These are phyloP conservation scores for Rhipidura dahli DNA, from an alignment of 2,113 vertebrate genomes.

Conservation along the genomic window DNA sequence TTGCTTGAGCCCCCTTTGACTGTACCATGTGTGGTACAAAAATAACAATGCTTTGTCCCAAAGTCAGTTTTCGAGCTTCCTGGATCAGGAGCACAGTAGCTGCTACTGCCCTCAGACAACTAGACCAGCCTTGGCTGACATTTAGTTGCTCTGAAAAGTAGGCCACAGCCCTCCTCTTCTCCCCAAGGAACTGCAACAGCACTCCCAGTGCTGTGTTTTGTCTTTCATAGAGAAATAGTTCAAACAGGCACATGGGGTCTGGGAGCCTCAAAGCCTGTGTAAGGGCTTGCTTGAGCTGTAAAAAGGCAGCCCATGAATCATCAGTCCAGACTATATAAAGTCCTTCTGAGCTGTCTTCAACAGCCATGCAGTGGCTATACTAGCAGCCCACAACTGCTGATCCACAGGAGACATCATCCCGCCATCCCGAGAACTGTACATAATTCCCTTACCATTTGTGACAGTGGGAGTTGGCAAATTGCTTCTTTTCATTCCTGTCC, in stretches of 20 bases:
- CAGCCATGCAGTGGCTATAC: neutral
- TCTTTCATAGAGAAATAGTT: neutral
- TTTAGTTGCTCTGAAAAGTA: neutral
- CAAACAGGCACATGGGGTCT: neutral
- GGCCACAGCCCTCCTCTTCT: neutral
- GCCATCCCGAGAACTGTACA: neutral
- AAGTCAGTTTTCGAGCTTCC: neutral
- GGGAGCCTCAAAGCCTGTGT: neutral
- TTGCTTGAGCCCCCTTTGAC: rapidly evolving
- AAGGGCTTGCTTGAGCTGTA: neutral
- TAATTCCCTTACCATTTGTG: neutral
- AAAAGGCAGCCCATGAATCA: neutral
- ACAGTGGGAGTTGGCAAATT: neutral
- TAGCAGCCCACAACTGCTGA: neutral
- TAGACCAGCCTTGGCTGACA: neutral
- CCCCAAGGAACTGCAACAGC: rapidly evolving
- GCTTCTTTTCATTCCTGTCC: neutral
- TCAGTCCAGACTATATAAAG: neutral
- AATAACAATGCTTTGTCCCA: neutral
- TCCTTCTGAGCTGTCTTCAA: neutral
- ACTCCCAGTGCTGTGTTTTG: rapidly evolving
- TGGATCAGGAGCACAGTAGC: neutral
- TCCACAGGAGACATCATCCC: neutral
- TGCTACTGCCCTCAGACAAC: neutral
- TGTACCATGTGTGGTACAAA: too few species aligned